phyloP scores from a whole-genome alignment of 2,888 invertebrate genomes.

The Lycia hirtaria region DNA sequence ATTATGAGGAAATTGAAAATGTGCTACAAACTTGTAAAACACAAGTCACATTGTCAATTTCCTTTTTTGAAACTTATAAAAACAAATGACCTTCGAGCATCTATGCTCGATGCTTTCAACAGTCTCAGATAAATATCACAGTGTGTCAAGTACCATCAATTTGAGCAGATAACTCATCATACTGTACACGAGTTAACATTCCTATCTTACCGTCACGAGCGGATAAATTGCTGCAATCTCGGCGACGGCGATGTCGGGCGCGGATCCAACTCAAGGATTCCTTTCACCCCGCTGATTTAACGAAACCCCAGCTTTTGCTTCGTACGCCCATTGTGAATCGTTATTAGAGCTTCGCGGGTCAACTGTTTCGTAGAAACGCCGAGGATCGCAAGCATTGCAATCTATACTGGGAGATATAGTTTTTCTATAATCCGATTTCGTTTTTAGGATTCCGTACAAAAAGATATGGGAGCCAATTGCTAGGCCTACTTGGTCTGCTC shows the following conservation, averaged over 20 bases:
- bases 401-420: conserved; percentile 41
- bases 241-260: conserved; percentile 58
- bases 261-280: conserved; percentile 70
- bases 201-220: conserved; percentile 52
- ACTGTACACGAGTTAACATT: conserved; percentile 32
- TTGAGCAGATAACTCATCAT: conserved; percentile 6
- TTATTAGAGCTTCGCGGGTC: conserved; percentile 64
- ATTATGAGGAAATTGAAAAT: too few relatives aligned
- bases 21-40: too few relatives aligned
- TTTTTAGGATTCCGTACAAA: not conserved
- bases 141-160: conserved; percentile 7
- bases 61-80: not conserved
- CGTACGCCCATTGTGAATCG: conserved; percentile 60
- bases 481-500: not conserved
- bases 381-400: conserved; percentile 46
- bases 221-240: conserved; percentile 73
- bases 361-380: conserved; percentile 48
- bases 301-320: conserved; percentile 60
- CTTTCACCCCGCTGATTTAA: conserved; percentile 71
- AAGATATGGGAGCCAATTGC: not conserved
- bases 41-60: too few relatives aligned
- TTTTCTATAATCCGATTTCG: conserved; percentile 21
- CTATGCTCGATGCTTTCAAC: too few relatives aligned
- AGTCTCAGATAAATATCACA: not conserved
- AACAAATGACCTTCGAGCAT: conserved; percentile 2